Evolutionary conservation across 2,797 vertebrate species (phyloP), one percentile per base, ranked within the genome.

Genomic region (Cheirogaleus major): DNA sequence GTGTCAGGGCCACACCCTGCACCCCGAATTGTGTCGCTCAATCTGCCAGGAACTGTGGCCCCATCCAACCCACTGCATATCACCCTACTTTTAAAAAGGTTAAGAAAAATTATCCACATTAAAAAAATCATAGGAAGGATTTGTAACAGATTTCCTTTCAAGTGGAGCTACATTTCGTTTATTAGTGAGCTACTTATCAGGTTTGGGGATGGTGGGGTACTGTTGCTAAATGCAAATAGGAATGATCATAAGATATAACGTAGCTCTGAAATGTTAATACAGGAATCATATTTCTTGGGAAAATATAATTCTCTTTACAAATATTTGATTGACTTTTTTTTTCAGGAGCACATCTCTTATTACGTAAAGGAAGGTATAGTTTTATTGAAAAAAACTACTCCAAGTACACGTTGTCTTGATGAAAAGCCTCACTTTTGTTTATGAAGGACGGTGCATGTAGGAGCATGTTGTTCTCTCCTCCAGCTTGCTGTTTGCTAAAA

Each of bases 401-500:
- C 0, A 23, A 86, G 18, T 30, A 2, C 72, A 11, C 0, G 17
- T 57, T 11, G 32, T 61, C 35, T 91, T 55, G 82, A 41, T 27
- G 27, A 59, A 8, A 30, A n/a, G 43, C 52, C 17, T 96, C 15
- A 35, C 43, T 95, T 84, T 90, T 92, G 76, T 91, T 92, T 70
- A 52, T 23, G 59, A 95, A 72, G 87, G 84, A 35, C 2, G 8
- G n/a, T 15, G 48, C 82, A 5, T 52, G 2, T 14, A 2, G 83
- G 35, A 82, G 35, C 35, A 0, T 7, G 69, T 3, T 55, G 30
- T 94, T 92, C 89, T 83, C 35, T n/a, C 20, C 17, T 70, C 70
- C 48, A 4, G 38, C 83, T 84, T 65, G 41, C 65, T 89, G 38
- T 93, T 80, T 65, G 75, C 93, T 89, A 50, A 91, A 86, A 94